A percentile compares a stretch with the other conserved stretches of the same genome.
phyloP scores from a whole-genome alignment of 2,888 invertebrate genomes.

The Anoplius nigerrimus region DNA sequence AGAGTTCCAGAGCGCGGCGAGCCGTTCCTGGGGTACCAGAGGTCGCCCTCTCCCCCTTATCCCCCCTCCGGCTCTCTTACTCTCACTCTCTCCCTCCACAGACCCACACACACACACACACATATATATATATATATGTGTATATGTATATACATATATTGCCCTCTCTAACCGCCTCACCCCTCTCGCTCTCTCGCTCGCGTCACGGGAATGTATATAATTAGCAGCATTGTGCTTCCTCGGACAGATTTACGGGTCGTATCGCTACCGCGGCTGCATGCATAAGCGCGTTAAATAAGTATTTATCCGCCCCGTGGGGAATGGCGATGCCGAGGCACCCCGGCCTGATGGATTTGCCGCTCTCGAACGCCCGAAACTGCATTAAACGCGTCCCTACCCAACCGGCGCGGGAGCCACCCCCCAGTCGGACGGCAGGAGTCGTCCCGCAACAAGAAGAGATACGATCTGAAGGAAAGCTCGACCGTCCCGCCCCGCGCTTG shows the following conservation, averaged over 20 bases:
- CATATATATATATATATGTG: too few species aligned
- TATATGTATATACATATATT: too few species aligned
- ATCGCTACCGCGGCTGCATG: constrained; percentile 73
- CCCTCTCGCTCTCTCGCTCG: constrained; percentile 41
- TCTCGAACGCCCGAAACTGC: constrained; percentile 56
- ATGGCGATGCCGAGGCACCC: constrained; percentile 62
- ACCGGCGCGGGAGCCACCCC: constrained; percentile 20
- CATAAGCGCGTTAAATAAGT: constrained; percentile 75
- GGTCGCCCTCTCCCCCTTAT: constrained; percentile 47
- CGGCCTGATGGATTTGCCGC: constrained; percentile 70
- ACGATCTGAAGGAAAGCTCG: too few species aligned
- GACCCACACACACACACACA: background rate
- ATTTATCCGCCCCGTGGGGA: constrained; percentile 74
- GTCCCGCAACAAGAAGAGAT: background rate
- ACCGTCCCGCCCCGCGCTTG: too few species aligned
- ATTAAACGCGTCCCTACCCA: constrained; percentile 52
- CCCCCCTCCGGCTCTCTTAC: constrained; percentile 33
- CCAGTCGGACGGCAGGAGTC: background rate
- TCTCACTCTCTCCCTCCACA: constrained; percentile 29
- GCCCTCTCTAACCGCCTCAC: constrained; percentile 2
- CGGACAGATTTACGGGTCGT: constrained; percentile 74
- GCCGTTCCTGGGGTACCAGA: constrained; percentile 55
- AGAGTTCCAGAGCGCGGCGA: constrained; percentile 45
- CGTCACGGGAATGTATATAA: constrained; percentile 74
- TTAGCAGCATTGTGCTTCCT: constrained; percentile 74